Base-by-base conservation (phyloP, 2,797 vertebrate genomes). In the Sorex maritimensis region DNA sequence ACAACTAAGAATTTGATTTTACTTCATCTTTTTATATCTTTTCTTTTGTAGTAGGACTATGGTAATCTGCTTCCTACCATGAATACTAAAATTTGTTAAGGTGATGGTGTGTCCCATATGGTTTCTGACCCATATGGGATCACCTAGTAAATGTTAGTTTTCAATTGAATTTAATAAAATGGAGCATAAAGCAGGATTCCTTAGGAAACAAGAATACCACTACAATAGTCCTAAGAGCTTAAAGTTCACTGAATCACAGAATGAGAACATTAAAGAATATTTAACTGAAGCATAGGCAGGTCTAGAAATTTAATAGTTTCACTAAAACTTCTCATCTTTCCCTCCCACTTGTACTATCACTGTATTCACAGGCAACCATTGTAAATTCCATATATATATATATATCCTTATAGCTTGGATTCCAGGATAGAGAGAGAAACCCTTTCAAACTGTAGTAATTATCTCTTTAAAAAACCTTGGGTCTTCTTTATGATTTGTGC, bases 341-440 rank as follows among this genome's bases (percentile, higher is more conserved):
- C 19, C 4, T 46, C 2, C 6, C 1, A 12, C 30, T 73, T 10
- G 4, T 78, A 71, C 41, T 8, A 86, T 88, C 34, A 19, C 68
- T 87, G 94, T 75, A 61, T 88, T 86, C 80, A 19, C 91, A 93
- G 68, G 38, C 38, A 92, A 9, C 81, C 78, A 5, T 75, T 85
- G 26, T 77, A 82, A 80, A 81, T 91, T 80, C 23, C 65, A 67
- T 28, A 71, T 78, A 8, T 86, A 71, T 78, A 8, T 86, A 21
- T 34, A 2, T 52, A 55, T 38, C 46, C 17, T 72, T 81, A 24
- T 21, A 26, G 44, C 9, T 90, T 9, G 49, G 82, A 92, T 86
- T 94, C 34, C 34, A 88, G 79, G 93, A 55, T 79, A 86, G 81
- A 80, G 38, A 86, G 15, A 91, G 10, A 30, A 65, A 4, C 5